These are phyloP conservation scores for Myiagra hebetior DNA, from an alignment of 2,113 vertebrate species.

Conservation along the genomic window DNA sequence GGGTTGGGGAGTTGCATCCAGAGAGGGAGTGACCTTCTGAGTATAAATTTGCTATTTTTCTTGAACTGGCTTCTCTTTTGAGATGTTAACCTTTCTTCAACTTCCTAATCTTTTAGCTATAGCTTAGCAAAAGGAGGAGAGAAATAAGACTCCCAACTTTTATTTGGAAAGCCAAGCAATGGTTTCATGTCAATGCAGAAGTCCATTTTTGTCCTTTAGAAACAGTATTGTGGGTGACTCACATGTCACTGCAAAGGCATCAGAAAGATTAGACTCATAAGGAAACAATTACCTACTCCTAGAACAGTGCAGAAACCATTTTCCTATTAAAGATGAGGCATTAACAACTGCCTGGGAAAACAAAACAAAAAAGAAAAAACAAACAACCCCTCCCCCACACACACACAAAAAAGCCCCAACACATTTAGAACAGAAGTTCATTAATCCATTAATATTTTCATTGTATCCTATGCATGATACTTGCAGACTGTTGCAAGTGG, in stretches of 20 bases:
- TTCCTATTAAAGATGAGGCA: slow-evolving; percentile 2
- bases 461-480: neutral
- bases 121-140: neutral
- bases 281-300: slow-evolving; percentile 36
- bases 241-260: neutral
- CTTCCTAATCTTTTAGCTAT: neutral
- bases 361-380: neutral
- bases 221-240: neutral
- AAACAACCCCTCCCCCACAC: too few species aligned
- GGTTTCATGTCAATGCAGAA: neutral
- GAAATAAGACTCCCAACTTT: neutral
- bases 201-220: neutral
- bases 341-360: neutral
- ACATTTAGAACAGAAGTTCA: neutral
- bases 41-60: neutral
- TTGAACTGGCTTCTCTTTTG: neutral
- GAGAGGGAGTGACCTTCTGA: neutral
- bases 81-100: neutral
- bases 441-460: slow-evolving; percentile 46
- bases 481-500: slow-evolving; percentile 20
- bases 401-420: neutral
- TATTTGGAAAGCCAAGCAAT: neutral
- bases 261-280: slow-evolving; percentile 21
- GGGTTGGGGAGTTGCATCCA: neutral
- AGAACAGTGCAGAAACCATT: neutral